Percentiles rank a stretch among this genome's conserved stretches.
Evolutionary conservation across 2,797 vertebrate genomes (phyloP).

Genomic region (Nasua narica): DNA sequence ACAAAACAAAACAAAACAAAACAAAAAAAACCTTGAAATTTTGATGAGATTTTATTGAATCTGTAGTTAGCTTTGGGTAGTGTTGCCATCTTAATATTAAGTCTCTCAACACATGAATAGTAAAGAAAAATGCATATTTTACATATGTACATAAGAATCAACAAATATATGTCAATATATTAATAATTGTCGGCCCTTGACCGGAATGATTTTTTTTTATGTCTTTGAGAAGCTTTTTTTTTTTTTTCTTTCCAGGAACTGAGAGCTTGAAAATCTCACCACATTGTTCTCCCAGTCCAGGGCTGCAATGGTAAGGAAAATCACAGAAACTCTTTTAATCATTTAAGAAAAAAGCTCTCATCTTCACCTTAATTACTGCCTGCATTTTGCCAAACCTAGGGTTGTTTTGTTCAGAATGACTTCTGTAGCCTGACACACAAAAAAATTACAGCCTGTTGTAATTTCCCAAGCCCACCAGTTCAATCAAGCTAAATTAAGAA

Average conservation of each 20-base stretch:
- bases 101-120: not conserved
- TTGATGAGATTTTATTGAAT: not conserved
- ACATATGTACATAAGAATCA: not conserved
- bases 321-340: not conserved
- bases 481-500: constrained; percentile 9
- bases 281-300: not conserved
- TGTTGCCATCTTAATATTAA: not conserved
- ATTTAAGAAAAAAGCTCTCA: constrained; percentile 36
- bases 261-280: not conserved
- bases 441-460: not conserved
- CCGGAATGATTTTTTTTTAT: constrained; percentile 23
- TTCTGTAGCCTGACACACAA: constrained; percentile 29
- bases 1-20: not conserved
- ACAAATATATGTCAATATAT: not conserved
- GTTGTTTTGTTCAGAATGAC: constrained; percentile 2
- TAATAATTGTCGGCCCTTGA: not conserved
- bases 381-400: constrained; percentile 4
- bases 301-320: not conserved
- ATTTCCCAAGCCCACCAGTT: not conserved
- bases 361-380: constrained; percentile 26
- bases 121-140: constrained; percentile 1
- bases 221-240: not conserved
- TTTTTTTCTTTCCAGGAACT: not conserved
- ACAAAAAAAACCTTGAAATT: not conserved
- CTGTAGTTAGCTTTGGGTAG: not conserved